These are phyloP conservation scores for Metallyticus violacea DNA, from an alignment of 2,888 invertebrate genomes.

Conservation along the genomic window DNA sequence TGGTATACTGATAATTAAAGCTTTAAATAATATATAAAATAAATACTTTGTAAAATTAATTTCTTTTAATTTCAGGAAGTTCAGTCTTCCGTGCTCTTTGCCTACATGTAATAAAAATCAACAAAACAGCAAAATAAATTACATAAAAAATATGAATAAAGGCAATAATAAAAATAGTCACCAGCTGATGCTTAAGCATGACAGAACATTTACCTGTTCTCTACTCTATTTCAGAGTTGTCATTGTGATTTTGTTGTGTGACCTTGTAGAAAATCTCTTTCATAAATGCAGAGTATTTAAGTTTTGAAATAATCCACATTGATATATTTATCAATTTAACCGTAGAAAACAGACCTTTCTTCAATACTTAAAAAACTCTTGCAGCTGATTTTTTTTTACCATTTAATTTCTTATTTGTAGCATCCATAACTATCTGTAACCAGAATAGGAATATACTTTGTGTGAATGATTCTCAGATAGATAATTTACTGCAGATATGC, in stretches of 20 bases:
- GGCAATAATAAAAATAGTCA: background rate
- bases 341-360: background rate
- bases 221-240: background rate
- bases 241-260: background rate
- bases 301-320: too few species aligned
- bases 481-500: too few species aligned
- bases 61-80: background rate
- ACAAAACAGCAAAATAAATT: background rate
- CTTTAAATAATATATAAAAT: too few species aligned
- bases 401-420: constrained; percentile 16
- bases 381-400: background rate
- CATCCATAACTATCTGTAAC: background rate
- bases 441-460: constrained; percentile 2
- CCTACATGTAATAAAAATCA: background rate
- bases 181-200: background rate
- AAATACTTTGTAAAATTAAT: background rate
- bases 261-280: too few species aligned
- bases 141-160: background rate
- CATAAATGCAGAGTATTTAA: too few species aligned
- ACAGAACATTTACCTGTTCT: background rate
- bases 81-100: background rate
- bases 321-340: background rate
- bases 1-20: too few species aligned
- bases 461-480: background rate
- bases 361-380: background rate